Evolutionary conservation across 2,797 vertebrate genomes (phyloP).

Genomic region (Manis pentadactyla): DNA sequence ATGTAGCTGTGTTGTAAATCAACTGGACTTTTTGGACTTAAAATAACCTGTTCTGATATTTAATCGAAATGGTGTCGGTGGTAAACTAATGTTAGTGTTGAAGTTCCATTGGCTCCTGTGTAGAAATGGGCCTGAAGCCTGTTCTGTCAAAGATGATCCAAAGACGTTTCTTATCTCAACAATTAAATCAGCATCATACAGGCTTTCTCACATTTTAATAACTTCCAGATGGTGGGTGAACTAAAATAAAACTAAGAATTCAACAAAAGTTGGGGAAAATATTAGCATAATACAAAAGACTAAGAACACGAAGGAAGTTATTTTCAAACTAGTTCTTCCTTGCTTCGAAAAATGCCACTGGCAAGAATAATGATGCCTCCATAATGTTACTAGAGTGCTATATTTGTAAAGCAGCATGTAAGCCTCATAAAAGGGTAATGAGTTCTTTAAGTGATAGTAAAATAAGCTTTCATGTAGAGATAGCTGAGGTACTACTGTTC

Average conservation of each 20-base stretch:
- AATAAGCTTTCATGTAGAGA: slow-evolving; percentile 85
- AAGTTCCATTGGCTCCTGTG: background rate
- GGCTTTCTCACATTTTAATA: slow-evolving; percentile 72
- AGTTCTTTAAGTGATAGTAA: slow-evolving; percentile 88
- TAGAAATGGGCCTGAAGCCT: background rate
- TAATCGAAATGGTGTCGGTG: background rate
- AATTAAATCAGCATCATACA: slow-evolving; percentile 67
- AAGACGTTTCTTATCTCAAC: slow-evolving; percentile 50
- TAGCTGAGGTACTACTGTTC: slow-evolving; percentile 72
- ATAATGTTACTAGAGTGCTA: slow-evolving; percentile 82
- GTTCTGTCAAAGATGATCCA: slow-evolving; percentile 66
- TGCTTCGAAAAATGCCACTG: slow-evolving; percentile 82
- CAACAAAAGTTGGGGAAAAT: slow-evolving; percentile 61
- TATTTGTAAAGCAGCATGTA: slow-evolving; percentile 87
- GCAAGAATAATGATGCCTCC: slow-evolving; percentile 84
- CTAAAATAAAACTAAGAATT: slow-evolving; percentile 59
- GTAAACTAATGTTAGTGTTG: background rate
- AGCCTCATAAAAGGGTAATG: slow-evolving; percentile 86
- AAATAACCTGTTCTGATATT: background rate
- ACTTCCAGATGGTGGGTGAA: slow-evolving; percentile 48
- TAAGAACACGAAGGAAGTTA: slow-evolving; percentile 75
- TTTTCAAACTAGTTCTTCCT: slow-evolving; percentile 79
- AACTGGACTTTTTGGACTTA: background rate
- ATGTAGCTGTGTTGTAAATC: background rate
- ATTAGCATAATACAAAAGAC: slow-evolving; percentile 67